Evolutionary conservation across 2,113 vertebrate species (phyloP).

Genomic region (Megaceryle maxima): DNA sequence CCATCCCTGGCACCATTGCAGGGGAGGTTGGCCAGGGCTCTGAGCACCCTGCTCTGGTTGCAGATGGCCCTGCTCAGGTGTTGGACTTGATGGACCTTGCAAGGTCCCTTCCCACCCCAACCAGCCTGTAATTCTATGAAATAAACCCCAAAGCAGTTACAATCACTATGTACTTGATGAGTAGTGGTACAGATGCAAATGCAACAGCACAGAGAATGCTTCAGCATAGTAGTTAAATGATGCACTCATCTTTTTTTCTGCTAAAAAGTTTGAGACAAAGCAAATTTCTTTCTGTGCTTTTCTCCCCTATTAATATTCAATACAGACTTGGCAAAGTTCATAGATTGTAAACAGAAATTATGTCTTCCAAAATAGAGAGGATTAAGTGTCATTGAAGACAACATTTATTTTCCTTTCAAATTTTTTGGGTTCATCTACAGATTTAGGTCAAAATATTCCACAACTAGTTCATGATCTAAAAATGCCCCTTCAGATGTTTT

Average conservation of each 20-base stretch:
- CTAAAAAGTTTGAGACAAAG: background rate
- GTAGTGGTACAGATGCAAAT: background rate
- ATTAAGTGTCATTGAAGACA: background rate
- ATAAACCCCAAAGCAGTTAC: background rate
- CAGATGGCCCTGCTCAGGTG: background rate
- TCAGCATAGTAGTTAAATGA: background rate
- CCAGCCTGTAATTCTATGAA: background rate
- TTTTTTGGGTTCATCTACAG: background rate
- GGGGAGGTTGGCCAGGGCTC: background rate
- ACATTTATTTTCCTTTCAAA: background rate
- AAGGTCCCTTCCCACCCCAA: background rate
- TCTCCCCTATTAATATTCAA: background rate
- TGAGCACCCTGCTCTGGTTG: background rate
- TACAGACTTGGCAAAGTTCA: background rate
- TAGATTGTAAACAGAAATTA: background rate
- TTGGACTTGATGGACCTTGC: background rate
- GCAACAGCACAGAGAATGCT: background rate
- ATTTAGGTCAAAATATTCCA: slow-evolving; percentile 34
- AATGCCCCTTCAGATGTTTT: slow-evolving; percentile 8
- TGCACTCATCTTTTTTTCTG: background rate
- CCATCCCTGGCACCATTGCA: too few species aligned
- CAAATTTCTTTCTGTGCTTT: background rate
- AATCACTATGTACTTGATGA: background rate
- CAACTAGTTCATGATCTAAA: slow-evolving; percentile 17
- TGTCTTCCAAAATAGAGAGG: background rate